Evolutionary conservation across 2,113 vertebrate species (phyloP).

Genomic region (Myocastor coypus): DNA sequence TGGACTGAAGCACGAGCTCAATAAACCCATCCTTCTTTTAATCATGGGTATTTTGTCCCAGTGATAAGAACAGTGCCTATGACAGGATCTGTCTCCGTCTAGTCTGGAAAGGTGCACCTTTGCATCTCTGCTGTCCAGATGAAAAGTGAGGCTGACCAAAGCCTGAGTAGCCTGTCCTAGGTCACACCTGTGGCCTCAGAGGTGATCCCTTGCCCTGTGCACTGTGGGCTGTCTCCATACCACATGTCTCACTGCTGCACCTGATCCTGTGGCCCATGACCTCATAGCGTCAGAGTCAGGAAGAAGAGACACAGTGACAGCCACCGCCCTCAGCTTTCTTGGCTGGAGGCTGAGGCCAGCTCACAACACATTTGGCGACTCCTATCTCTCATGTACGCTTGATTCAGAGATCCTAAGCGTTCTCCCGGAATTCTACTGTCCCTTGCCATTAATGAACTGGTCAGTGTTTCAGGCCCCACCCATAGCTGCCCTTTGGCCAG

Average conservation of each 20-base stretch:
- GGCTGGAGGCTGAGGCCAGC: neutral
- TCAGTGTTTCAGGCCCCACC: constrained; percentile 59
- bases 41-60: neutral
- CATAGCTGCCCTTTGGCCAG: constrained; percentile 55
- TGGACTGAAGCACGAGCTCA: neutral
- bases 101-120: neutral
- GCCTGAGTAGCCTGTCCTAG: neutral
- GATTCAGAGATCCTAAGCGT: neutral
- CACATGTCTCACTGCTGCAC: neutral
- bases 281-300: neutral
- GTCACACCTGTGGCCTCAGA: neutral
- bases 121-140: neutral
- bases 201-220: neutral
- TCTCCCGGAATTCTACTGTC: constrained; percentile 44
- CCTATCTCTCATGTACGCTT: constrained; percentile 46
- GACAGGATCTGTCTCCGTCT: neutral
- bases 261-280: neutral
- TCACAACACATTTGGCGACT: neutral
- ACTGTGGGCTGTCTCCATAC: neutral
- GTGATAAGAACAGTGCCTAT: neutral
- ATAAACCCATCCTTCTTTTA: neutral
- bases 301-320: neutral
- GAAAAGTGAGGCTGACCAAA: neutral
- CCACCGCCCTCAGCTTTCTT: neutral
- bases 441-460: constrained; percentile 69